A percentile compares a stretch with the other conserved stretches of the same genome.
Conservation (phyloP, 2,888 invertebrate species). For the Eupsilia transversa region DNA sequence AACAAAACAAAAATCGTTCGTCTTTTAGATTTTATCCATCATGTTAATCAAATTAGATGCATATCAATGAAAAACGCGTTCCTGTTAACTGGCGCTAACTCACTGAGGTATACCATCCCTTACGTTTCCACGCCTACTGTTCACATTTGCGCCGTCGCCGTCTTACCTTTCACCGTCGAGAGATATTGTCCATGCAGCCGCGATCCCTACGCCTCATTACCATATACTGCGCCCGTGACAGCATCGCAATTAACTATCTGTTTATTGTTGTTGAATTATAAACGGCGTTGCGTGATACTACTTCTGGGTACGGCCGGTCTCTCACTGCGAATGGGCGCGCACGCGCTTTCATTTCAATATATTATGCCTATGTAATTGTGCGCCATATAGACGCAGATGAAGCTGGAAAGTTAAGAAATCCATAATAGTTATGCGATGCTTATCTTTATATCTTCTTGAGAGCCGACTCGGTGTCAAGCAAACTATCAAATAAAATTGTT, state of each 20-base stretch:
- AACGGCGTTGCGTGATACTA: slow-evolving; percentile 85
- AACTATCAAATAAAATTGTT: slow-evolving; percentile 66
- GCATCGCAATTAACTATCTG: slow-evolving; percentile 90
- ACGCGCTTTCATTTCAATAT: slow-evolving; percentile 71
- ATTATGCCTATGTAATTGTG: slow-evolving; percentile 68
- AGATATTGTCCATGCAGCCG: slow-evolving; percentile 89
- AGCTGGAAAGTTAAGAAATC: slow-evolving; percentile 69
- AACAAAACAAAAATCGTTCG: background rate
- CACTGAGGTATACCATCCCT: slow-evolving; percentile 25
- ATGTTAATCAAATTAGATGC: background rate
- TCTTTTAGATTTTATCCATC: background rate
- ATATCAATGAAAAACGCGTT: background rate
- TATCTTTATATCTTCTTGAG: slow-evolving; percentile 65
- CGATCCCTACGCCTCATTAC: slow-evolving; percentile 90
- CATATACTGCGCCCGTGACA: slow-evolving; percentile 90
- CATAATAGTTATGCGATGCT: slow-evolving; percentile 65
- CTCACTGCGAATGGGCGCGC: slow-evolving; percentile 64
- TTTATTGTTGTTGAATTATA: slow-evolving; percentile 90
- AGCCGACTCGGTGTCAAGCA: slow-evolving; percentile 48
- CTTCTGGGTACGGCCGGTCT: slow-evolving; percentile 68
- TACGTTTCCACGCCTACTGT: slow-evolving; percentile 45
- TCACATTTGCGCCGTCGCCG: slow-evolving; percentile 71
- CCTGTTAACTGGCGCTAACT: background rate
- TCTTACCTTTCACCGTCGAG: slow-evolving; percentile 89
- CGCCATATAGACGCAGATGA: slow-evolving; percentile 60